A percentile compares a stretch with the other conserved stretches of the same genome.
These are phyloP conservation scores for Troides oblongomaculatus DNA, from an alignment of 2,888 invertebrate genomes.

Conservation along the genomic window DNA sequence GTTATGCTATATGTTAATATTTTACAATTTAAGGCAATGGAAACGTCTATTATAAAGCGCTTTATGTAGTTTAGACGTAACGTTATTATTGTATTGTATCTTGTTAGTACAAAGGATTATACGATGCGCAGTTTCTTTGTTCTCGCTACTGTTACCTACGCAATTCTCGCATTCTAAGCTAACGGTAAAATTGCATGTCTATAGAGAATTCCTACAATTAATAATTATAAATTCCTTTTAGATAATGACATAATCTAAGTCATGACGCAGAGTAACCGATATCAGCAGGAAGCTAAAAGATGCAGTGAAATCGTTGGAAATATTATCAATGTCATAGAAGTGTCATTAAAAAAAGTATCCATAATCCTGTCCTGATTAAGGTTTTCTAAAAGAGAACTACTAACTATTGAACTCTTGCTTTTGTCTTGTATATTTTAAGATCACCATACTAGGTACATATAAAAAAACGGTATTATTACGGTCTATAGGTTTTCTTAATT, in stretches of 20 bases:
- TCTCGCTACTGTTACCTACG: conserved; percentile 5
- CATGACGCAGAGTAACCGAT: background rate
- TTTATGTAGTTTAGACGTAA: background rate
- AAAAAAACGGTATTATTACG: too few species aligned
- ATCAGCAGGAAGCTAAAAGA: background rate
- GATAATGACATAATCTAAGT: conserved; percentile 18
- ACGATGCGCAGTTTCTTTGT: conserved; percentile 21
- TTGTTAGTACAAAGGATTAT: conserved; percentile 16
- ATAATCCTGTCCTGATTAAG: too few species aligned
- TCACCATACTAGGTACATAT: too few species aligned
- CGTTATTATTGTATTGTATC: background rate
- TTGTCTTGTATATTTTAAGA: too few species aligned
- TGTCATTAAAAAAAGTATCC: background rate
- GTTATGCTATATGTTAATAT: background rate
- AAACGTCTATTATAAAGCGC: background rate
- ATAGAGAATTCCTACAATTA: background rate
- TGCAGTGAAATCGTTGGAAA: background rate
- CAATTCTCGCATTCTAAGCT: conserved; percentile 10
- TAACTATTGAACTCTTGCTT: too few species aligned
- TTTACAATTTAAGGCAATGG: background rate
- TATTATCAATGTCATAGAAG: background rate
- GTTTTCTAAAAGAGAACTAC: background rate
- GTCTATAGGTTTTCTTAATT: too few species aligned
- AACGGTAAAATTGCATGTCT: conserved; percentile 11
- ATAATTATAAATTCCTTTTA: conserved; percentile 12